These are phyloP conservation scores for Acridotheres tristis DNA, from an alignment of 2,797 vertebrate species.

Conservation along the genomic window DNA sequence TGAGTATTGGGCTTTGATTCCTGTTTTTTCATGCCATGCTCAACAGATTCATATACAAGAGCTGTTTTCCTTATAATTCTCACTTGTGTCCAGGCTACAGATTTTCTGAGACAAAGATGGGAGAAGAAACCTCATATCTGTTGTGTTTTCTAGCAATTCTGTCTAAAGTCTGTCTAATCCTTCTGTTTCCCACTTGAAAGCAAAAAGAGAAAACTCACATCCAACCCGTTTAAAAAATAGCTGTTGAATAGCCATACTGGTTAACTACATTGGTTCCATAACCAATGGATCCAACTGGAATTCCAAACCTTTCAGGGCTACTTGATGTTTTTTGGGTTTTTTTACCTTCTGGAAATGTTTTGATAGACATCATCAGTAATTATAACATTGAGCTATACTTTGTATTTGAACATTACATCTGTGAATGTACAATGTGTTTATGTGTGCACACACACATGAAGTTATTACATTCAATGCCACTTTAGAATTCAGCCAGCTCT, in stretches of 20 bases:
- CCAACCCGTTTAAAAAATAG: slow-evolving; percentile 63
- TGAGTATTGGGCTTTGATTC: slow-evolving; percentile 33
- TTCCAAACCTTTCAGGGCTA: slow-evolving; percentile 10
- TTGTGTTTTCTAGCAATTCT: slow-evolving; percentile 74
- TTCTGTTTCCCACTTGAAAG: slow-evolving; percentile 73
- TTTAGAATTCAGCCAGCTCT: neutral
- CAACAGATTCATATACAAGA: slow-evolving; percentile 44
- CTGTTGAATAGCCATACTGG: slow-evolving; percentile 67
- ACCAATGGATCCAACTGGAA: neutral
- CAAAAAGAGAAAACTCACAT: slow-evolving; percentile 39
- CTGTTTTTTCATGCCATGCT: slow-evolving; percentile 53
- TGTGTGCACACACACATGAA: neutral
- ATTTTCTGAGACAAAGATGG: slow-evolving; percentile 80
- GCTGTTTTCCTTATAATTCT: slow-evolving; percentile 37
- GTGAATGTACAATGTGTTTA: neutral
- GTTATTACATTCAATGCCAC: neutral
- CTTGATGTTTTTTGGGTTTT: neutral
- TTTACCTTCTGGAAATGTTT: slow-evolving; percentile 35
- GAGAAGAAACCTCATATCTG: slow-evolving; percentile 68
- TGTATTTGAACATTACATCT: slow-evolving; percentile 1
- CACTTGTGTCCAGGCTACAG: slow-evolving; percentile 48
- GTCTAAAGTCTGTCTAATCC: slow-evolving; percentile 82
- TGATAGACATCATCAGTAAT: slow-evolving; percentile 8
- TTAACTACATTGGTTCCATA: slow-evolving; percentile 53
- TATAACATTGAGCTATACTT: neutral